A percentile compares a stretch with the other conserved stretches of the same genome.
Evolutionary conservation across 2,888 invertebrate species (phyloP).

Genomic region (Andrena haemorrhoa): DNA sequence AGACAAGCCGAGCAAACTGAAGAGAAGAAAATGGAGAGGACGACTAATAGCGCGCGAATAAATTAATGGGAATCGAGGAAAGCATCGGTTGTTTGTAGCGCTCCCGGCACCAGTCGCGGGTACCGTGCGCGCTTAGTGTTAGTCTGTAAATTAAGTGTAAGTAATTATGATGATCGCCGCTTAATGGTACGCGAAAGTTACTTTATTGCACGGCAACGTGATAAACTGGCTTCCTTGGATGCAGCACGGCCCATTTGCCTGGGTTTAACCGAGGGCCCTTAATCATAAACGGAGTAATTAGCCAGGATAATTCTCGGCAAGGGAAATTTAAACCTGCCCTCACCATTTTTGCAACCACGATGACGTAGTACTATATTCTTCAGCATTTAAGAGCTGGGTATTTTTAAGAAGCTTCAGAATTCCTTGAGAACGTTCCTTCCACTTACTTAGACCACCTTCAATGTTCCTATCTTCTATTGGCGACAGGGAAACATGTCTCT

Average conservation of each 20-base stretch:
- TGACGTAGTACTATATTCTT: background rate
- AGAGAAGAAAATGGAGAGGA: background rate
- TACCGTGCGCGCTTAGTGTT: background rate
- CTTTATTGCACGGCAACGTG: background rate
- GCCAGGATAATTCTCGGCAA: background rate
- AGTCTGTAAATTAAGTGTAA: background rate
- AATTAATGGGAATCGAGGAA: slow-evolving; percentile 7
- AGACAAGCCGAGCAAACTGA: background rate
- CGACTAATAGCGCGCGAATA: slow-evolving; percentile 4
- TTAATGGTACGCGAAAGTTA: slow-evolving; percentile 12
- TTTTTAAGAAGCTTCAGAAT: too few relatives aligned
- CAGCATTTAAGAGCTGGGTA: too few relatives aligned
- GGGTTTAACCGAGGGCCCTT: background rate
- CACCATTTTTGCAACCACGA: background rate
- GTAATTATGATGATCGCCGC: slow-evolving; percentile 9
- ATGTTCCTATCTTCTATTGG: too few relatives aligned
- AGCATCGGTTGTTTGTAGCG: background rate
- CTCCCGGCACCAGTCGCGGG: background rate
- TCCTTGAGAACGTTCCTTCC: too few relatives aligned
- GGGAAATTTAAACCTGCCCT: slow-evolving; percentile 12
- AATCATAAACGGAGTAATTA: slow-evolving; percentile 18
- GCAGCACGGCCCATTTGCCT: background rate
- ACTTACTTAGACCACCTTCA: too few relatives aligned
- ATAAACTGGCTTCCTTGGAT: slow-evolving; percentile 12
- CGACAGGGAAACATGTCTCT: too few relatives aligned